Evolutionary conservation across 2,888 invertebrate genomes (phyloP), one percentile per base, ranked within the genome.

Genomic region (Pyrocoelia pectoralis): DNA sequence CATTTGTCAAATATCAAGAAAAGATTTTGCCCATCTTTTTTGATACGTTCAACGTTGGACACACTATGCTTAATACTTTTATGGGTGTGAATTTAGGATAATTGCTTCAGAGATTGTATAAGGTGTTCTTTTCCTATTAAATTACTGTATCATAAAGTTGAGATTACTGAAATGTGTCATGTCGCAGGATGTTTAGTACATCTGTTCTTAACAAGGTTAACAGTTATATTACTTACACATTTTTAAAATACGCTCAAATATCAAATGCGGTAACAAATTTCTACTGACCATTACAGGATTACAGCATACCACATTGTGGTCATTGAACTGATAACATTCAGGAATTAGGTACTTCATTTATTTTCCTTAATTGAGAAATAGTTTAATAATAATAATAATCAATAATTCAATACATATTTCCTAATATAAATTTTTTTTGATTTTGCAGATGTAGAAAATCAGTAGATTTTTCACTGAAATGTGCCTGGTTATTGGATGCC

Each of bases 401-500:
- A n/a, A n/a, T n/a, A n/a, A n/a, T 46, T 46, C 15, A 46, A 15
- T 17, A 18, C 4, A n/a, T n/a, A 33, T 2, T 33, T 33, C 10
- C 2, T 33, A 33, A 33, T n/a, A 33, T 33, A 33, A n/a, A 6
- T 17, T 46, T 3, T 33, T 33, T 33, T n/a, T 33, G 8, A 4
- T 33, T 33, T 33, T 38, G 24, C 77, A 91, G 92, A 80, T 98
- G 98, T 86, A 89, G 97, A 76, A 89, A 91, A 80, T 95, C 96
- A 70, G 94, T 95, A 64, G 97, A 98, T 84, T 99, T 99, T 83
- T 95, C 98, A 46, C 85, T 99, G 72, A 92, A 95, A 81, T 92
- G 97, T 79, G 93, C 96, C 76, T 99, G 98, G 98, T 85, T 99
- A 56, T 84, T 99, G 77, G 96, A 97, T 74, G 97, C 99, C 15